Evolutionary conservation across 2,888 invertebrate genomes (phyloP), one percentile per base, ranked within the genome.

Genomic region (Pedicia rivosa): DNA sequence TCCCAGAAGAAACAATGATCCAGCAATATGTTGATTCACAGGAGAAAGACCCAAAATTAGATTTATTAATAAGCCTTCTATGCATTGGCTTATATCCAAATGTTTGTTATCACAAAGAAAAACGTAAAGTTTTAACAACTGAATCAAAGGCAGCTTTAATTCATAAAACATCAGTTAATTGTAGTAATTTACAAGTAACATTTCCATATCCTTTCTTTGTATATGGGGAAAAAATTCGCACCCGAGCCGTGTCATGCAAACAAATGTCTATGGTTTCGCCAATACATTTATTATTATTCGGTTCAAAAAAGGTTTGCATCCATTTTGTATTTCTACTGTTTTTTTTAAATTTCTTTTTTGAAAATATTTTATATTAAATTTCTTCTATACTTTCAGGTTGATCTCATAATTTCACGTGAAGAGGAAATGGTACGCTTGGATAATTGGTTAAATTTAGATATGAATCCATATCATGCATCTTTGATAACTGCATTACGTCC

Each of bases 191-290:
- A 35, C 83, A 83, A 35, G 77, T 82, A 40, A 71, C 70, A 44
- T 95, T 95, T 53, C 82, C 86, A 0, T 92, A 84, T 44, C 97
- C 97, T 0, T 81, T 94, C 57, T 94, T 98, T 56, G 86, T 98
- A 39, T 98, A 97, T 59, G 94, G 95, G 0, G 97, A 98, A 65
- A 98, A 98, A 70, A 88, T 97, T 38, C 76, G 95, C 37, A 94
- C 95, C 0, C 69, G 88, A 37, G 92, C 94, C 1, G 90, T 98
- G 35, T 82, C 87, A 10, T 95, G 95, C 60, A 97, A 97, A 56
- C 92, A 94, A 63, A 75, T 87, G 73, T 84, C 90, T 2, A 94
- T 94, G 90, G 84, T 97, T 5, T 77, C 91, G 1, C 92, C 97
- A 0, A 62, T 97, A 42, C 94, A 97, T 55, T 64, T 98, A 28